A percentile compares a stretch with the other conserved stretches of the same genome.
phyloP scores from a whole-genome alignment of 2,797 vertebrate genomes.

The Miichthys miiuy region DNA sequence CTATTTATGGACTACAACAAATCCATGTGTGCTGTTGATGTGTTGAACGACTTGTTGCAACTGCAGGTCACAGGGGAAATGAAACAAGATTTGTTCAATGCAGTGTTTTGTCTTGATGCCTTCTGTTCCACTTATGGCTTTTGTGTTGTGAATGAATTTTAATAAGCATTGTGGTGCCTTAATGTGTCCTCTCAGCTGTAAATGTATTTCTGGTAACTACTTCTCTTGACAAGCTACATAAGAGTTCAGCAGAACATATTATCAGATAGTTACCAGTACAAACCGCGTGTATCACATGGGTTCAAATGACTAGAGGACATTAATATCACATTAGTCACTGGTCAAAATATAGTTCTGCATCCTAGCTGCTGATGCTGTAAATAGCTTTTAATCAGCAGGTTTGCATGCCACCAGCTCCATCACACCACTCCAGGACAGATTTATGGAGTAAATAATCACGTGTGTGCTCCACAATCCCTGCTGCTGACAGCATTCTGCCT shows the following conservation, averaged over 20 bases:
- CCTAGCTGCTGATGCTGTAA: slow-evolving; percentile 1
- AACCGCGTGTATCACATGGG: not conserved
- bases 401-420: slow-evolving; percentile 11
- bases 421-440: slow-evolving; percentile 20
- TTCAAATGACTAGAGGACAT: not conserved
- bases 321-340: not conserved
- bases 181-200: not conserved
- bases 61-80: slow-evolving; percentile 11
- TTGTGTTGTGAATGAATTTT: not conserved
- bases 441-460: slow-evolving; percentile 25
- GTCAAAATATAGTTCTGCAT: too few relatives aligned
- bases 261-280: not conserved
- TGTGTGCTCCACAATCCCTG: slow-evolving; percentile 10
- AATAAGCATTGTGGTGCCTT: not conserved
- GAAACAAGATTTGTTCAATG: slow-evolving; percentile 37
- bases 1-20: slow-evolving; percentile 45
- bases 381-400: slow-evolving; percentile 21
- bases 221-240: not conserved
- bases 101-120: slow-evolving; percentile 37
- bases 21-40: slow-evolving; percentile 34
- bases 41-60: slow-evolving; percentile 41
- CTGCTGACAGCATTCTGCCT: not conserved
- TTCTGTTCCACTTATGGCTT: slow-evolving; percentile 20
- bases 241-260: not conserved
- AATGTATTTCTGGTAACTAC: slow-evolving; percentile 9